phyloP scores from a whole-genome alignment of 2,797 vertebrate species.

The Enteromius paludinosus region DNA sequence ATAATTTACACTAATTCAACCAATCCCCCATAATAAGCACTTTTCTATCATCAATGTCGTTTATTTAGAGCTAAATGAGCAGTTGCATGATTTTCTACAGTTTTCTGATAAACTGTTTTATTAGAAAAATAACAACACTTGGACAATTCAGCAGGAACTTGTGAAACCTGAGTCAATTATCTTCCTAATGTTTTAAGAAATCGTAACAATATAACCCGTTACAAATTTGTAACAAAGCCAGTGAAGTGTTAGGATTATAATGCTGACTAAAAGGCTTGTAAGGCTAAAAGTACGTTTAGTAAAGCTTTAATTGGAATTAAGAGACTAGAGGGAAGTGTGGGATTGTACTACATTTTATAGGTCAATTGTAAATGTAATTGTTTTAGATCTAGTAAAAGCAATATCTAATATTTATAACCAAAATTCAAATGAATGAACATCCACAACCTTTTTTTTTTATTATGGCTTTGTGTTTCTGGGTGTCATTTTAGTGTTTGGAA shows the following conservation, averaged over 20 bases:
- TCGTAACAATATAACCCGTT: not conserved
- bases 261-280: not conserved
- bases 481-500: not conserved
- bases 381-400: not conserved
- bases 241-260: not conserved
- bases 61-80: not conserved
- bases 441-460: too few species aligned
- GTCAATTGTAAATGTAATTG: not conserved
- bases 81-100: not conserved
- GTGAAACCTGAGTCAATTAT: not conserved
- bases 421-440: not conserved
- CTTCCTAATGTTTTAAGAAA: not conserved
- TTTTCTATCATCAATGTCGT: not conserved
- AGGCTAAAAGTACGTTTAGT: not conserved
- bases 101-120: not conserved
- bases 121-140: not conserved
- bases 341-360: not conserved
- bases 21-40: not conserved
- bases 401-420: not conserved
- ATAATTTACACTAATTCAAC: conserved; percentile 1
- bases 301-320: not conserved
- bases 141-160: not conserved
- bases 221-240: not conserved
- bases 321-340: not conserved
- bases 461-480: not conserved